Evolutionary conservation across 2,888 invertebrate species (phyloP).

Genomic region (Phymatocera aterrima): DNA sequence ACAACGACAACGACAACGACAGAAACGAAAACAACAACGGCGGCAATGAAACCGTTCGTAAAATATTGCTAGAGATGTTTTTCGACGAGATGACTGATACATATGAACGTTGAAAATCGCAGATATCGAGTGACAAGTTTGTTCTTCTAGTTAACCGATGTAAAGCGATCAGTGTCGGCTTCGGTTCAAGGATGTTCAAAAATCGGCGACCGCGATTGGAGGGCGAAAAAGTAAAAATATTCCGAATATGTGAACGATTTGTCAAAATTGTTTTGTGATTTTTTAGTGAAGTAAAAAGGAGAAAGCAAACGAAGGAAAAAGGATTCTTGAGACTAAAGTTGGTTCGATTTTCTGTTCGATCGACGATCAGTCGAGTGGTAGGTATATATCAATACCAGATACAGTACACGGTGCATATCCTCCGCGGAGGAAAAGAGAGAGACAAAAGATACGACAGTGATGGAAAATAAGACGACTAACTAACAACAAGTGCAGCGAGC

Average conservation of each 20-base stretch:
- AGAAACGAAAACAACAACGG: no score
- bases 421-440: neutral
- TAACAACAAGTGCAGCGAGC: neutral
- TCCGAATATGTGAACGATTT: neutral
- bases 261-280: neutral
- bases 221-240: no score
- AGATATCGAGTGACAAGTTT: neutral
- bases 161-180: neutral
- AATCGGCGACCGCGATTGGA: neutral
- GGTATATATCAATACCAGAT: neutral
- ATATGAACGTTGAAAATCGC: neutral
- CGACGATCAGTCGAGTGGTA: neutral
- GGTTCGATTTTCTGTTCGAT: neutral
- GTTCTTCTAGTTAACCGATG: neutral
- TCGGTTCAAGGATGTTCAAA: neutral
- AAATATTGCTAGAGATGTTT: neutral
- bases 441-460: neutral
- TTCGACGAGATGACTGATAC: neutral
- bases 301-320: no score
- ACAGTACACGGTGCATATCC: neutral
- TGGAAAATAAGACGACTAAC: neutral
- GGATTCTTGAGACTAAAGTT: neutral
- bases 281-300: neutral
- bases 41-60: no score
- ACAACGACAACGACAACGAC: no score